phyloP scores from a whole-genome alignment of 2,888 invertebrate species.

The Thecocarcelia acutangulata region DNA sequence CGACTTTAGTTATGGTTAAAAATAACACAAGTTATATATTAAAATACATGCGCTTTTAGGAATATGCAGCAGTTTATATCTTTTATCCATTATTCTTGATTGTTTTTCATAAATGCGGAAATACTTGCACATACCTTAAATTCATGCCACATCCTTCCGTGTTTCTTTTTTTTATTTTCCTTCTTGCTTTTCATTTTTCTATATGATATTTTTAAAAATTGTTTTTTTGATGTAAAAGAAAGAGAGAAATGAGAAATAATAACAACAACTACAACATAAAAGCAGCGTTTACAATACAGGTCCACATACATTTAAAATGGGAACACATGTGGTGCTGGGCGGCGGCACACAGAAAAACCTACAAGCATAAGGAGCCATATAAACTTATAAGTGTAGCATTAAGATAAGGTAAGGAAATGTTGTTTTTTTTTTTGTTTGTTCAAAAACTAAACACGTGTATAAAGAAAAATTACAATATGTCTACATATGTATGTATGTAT shows the following conservation, averaged over 20 bases:
- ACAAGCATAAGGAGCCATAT: too few relatives aligned
- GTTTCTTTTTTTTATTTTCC: conserved; percentile 24
- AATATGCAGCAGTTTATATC: too few relatives aligned
- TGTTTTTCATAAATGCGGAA: conserved; percentile 60
- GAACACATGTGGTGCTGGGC: conserved; percentile 15
- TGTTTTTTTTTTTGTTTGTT: too few relatives aligned
- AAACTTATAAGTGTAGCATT: too few relatives aligned
- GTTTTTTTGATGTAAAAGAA: conserved; percentile 26
- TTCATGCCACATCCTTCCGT: conserved; percentile 63
- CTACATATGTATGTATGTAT: too few relatives aligned
- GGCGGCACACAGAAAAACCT: neutral
- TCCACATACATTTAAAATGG: conserved; percentile 15
- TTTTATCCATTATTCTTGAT: conserved; percentile 36
- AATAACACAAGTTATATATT: too few relatives aligned
- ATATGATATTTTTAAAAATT: conserved; percentile 16
- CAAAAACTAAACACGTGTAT: too few relatives aligned
- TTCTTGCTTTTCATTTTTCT: neutral
- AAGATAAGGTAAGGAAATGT: too few relatives aligned
- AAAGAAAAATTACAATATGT: too few relatives aligned
- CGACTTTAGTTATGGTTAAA: too few relatives aligned
- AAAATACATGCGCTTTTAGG: too few relatives aligned
- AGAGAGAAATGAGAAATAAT: conserved; percentile 27
- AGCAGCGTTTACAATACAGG: conserved; percentile 1
- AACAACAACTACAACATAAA: conserved; percentile 46
- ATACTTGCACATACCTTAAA: conserved; percentile 61